Percentiles rank a stretch among this genome's conserved stretches.
phyloP scores from a whole-genome alignment of 1,140 invertebrate genomes.

The Macrobrachium rosenbergii region DNA sequence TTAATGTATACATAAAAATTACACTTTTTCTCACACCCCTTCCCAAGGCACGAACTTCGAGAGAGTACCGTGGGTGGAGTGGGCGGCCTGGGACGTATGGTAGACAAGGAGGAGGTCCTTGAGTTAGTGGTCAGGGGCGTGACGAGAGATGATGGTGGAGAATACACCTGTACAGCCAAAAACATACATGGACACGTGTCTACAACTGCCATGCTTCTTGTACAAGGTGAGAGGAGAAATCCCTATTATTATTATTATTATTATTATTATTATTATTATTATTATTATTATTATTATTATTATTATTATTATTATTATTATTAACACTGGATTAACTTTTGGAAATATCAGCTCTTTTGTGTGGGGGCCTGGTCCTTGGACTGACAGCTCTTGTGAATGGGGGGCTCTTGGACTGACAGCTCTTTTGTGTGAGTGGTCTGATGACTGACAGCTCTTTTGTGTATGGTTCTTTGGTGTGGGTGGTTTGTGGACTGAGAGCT shows the following conservation, averaged over 20 bases:
- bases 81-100: conserved; percentile 6
- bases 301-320: no score
- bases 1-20: no score
- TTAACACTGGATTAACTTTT: no score
- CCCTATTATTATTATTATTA: no score
- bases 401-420: no score
- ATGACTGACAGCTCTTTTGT: background rate
- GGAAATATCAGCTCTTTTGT: no score
- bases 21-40: background rate
- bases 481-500: no score
- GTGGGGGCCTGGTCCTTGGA: no score
- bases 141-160: conserved; percentile 79
- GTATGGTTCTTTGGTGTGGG: background rate
- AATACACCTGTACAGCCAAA: conserved; percentile 85
- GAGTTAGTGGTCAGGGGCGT: conserved; percentile 80
- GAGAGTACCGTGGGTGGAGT: conserved; percentile 41
- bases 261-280: no score
- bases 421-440: no score
- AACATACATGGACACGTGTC: conserved; percentile 83
- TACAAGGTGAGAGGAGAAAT: conserved; percentile 32
- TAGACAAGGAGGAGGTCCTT: conserved; percentile 33
- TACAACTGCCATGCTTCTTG: conserved; percentile 41
- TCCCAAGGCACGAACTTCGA: conserved; percentile 40
- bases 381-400: no score
- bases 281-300: no score